Evolutionary conservation across 2,113 vertebrate species (phyloP), one percentile per base, ranked within the genome.

Genomic region (Cyanoderma ruficeps): DNA sequence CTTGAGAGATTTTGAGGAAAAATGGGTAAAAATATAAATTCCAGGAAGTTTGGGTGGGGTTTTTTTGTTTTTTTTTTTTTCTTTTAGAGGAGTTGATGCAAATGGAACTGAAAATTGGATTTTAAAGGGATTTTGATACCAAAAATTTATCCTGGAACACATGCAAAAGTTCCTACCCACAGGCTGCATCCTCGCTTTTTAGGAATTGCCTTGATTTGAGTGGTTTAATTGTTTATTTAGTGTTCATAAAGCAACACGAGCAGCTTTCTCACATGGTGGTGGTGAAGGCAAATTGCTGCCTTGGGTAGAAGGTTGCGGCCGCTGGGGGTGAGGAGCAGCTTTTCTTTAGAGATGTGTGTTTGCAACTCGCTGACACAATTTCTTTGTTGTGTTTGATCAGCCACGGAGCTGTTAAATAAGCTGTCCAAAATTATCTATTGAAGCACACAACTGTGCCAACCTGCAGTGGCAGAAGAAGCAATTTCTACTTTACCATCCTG

Each of bases 11-110:
- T 90, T 76, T 67, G 63, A 83, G 28, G 2, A 39, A 39, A 82
- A 85, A n/a, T 28, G 3, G 5, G 17, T 23, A 2, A 82, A 76
- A 64, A 74, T 13, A 4, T 8, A n/a, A 25, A 39, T 57, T 25
- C 23, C 49, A 33, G 37, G 18, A 4, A 3, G 9, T 14, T 33
- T 5, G n/a, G n/a, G n/a, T 21, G 3, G 2, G 16, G 3, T 10
- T 53, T 31, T 55, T n/a, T 27, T 25, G 30, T 18, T 63, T 3
- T 68, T 52, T n/a, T 35, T 49, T 27, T 25, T 53, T 30, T 63
- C 4, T 68, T 53, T n/a, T 35, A n/a, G 33, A 49, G 7, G 6
- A 13, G 72, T 83, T 91, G 27, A 31, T 77, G n/a, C 18, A 53
- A 52, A 52, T 53, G 7, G 30, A 80, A 56, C 23, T 17, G 14